A percentile compares a stretch with the other conserved stretches of the same genome.
phyloP scores from a whole-genome alignment of 2,113 vertebrate genomes.

The Strix uralensis region DNA sequence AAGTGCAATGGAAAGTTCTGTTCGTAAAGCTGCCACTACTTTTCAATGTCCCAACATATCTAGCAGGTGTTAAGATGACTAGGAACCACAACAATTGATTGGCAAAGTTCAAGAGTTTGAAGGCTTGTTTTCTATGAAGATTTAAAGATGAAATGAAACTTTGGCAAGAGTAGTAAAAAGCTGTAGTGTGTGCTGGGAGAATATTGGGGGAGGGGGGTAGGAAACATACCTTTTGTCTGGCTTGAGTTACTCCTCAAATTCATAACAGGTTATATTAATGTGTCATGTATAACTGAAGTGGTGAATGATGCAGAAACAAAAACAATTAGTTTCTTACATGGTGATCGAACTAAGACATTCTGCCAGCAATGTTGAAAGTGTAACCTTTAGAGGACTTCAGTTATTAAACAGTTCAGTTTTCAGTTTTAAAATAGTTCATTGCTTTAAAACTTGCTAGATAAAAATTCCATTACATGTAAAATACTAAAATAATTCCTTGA shows the following conservation, averaged over 20 bases:
- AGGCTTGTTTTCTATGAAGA: neutral
- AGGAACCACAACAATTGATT: neutral
- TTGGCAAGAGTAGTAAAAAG: neutral
- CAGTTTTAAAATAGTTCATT: neutral
- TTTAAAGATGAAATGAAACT: neutral
- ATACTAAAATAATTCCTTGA: neutral
- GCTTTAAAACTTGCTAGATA: neutral
- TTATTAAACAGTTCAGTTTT: neutral
- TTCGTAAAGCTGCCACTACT: neutral
- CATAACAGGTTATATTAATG: neutral
- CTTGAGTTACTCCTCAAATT: neutral
- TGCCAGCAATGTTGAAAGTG: neutral
- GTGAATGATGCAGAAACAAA: neutral
- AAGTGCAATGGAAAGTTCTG: neutral
- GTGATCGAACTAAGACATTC: neutral
- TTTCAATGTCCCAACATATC: neutral
- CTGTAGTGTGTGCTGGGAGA: neutral
- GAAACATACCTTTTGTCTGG: neutral
- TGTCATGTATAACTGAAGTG: neutral
- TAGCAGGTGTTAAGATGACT: slow-evolving; percentile 11
- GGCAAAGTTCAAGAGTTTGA: neutral
- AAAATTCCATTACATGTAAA: neutral
- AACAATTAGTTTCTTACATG: neutral
- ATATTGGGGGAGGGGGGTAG: neutral
- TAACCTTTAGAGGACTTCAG: neutral